Percentiles rank a stretch among this genome's conserved stretches.
Evolutionary conservation across 35 echinoderm and acorn worm species (phyloP).

Genomic region (Ophioderma brevispina): DNA sequence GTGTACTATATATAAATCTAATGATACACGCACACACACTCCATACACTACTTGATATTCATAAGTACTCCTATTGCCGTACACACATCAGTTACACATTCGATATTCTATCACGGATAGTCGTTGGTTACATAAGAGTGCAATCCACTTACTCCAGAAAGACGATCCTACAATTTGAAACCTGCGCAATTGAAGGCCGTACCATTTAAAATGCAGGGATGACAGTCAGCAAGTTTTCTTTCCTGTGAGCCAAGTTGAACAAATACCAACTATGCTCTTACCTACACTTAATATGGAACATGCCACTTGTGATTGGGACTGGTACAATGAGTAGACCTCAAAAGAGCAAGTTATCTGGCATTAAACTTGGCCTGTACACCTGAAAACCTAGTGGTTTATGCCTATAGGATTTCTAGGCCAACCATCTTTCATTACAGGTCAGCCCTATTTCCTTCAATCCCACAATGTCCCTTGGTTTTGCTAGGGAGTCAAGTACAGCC

Average conservation of each 20-base stretch:
- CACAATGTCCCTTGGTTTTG: background rate
- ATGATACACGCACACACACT: too few relatives aligned
- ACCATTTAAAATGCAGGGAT: too few relatives aligned
- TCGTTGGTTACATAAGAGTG: background rate
- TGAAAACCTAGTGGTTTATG: background rate
- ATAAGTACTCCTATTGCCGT: too few relatives aligned
- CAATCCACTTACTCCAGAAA: background rate
- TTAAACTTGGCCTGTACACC: background rate
- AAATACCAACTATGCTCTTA: background rate
- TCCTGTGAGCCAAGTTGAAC: too few relatives aligned
- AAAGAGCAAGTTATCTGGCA: too few relatives aligned
- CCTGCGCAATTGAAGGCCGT: background rate
- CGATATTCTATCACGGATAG: background rate
- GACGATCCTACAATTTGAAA: background rate
- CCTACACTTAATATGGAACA: background rate
- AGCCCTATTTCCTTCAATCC: constrained; percentile 1
- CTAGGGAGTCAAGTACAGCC: background rate
- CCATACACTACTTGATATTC: too few relatives aligned
- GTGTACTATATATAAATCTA: too few relatives aligned
- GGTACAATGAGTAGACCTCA: too few relatives aligned
- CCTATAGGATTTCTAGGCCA: background rate
- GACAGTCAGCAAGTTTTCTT: too few relatives aligned
- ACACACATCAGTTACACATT: background rate
- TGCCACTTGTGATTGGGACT: background rate
- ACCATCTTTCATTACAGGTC: background rate